Conservation (phyloP, 2,797 vertebrate genomes). For the Sebastes trivittatus region DNA sequence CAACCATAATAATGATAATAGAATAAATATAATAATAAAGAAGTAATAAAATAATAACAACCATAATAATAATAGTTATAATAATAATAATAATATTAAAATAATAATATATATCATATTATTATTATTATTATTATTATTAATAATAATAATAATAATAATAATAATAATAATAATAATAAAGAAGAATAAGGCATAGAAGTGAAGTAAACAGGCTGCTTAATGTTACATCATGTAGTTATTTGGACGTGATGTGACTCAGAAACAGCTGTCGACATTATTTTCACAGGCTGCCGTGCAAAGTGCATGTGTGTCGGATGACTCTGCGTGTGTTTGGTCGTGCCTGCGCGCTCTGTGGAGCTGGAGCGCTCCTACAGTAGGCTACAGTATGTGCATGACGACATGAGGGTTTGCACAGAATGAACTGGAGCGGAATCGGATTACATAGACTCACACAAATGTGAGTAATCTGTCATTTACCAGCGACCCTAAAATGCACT, state of each 20-base stretch:
- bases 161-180: neutral
- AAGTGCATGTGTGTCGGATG: constrained; percentile 61
- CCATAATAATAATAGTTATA: neutral
- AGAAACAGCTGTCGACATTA: neutral
- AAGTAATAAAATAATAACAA: neutral
- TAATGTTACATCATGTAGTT: neutral
- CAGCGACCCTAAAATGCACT: constrained; percentile 62
- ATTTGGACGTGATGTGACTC: neutral
- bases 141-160: no score
- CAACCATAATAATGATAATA: neutral
- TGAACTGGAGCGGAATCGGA: constrained; percentile 82
- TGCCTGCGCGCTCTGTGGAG: constrained; percentile 52
- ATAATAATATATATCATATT: no score
- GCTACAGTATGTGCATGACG: constrained; percentile 69
- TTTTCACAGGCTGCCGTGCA: constrained; percentile 14
- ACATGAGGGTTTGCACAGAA: constrained; percentile 81
- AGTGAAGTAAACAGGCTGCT: neutral
- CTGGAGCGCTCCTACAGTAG: constrained; percentile 67
- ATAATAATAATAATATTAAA: neutral
- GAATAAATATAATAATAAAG: no score
- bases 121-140: no score
- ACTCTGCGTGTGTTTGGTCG: constrained; percentile 55
- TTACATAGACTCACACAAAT: constrained; percentile 82
- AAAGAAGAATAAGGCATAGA: neutral
- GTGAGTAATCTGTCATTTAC: constrained; percentile 83